Conservation (phyloP, 2,888 invertebrate species). For the Aspidiotus destructor region DNA sequence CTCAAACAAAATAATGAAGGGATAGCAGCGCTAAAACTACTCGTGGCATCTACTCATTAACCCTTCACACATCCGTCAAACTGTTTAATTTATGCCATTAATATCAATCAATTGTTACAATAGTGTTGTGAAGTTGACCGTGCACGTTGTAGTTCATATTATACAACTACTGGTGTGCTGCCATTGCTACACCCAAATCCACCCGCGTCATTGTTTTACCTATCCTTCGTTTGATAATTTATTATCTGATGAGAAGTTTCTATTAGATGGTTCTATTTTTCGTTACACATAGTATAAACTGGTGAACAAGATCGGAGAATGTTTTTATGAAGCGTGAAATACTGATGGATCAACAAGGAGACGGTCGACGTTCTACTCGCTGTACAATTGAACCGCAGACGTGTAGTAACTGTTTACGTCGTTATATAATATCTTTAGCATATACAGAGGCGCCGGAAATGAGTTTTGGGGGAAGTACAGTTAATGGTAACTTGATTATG, state of each 20-base stretch:
- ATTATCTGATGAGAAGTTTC: constrained; percentile 14
- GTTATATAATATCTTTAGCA: too few species aligned
- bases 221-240: neutral
- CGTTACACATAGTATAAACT: too few species aligned
- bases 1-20: constrained; percentile 2
- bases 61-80: constrained; percentile 30
- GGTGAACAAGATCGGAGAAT: too few species aligned
- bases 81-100: constrained; percentile 31
- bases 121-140: neutral
- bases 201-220: neutral
- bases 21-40: constrained; percentile 12
- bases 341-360: too few species aligned
- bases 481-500: too few species aligned
- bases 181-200: neutral
- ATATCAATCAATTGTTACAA: constrained; percentile 25
- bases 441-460: too few species aligned
- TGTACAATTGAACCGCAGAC: too few species aligned
- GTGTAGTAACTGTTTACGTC: too few species aligned
- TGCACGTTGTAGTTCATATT: too few species aligned
- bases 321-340: too few species aligned
- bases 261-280: constrained; percentile 2
- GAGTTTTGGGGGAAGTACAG: too few species aligned
- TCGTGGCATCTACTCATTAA: constrained; percentile 27
- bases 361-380: too few species aligned
- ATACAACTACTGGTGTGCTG: constrained; percentile 2